Evolutionary conservation across 2,797 vertebrate genomes (phyloP), one percentile per base, ranked within the genome.

Genomic region (Neomorphus geoffroyi): DNA sequence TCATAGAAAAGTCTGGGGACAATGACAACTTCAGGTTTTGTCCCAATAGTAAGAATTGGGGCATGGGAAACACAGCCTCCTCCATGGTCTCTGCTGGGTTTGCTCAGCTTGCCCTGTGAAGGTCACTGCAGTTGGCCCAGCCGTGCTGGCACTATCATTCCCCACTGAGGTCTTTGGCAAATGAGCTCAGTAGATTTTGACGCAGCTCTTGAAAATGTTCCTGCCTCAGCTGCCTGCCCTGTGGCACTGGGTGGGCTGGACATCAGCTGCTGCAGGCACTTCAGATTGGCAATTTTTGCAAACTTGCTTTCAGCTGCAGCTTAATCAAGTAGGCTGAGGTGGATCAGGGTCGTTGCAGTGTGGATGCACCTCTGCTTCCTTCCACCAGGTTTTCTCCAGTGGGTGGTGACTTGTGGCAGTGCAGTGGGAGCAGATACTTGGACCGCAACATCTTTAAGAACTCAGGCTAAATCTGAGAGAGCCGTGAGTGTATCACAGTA

Each of bases 41-140:
- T 48, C 18, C 46, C 18, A 51, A 4, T n/a, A 13, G 23, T 5
- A 28, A 45, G 28, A 46, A 18, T 10, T 1, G 1, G 28, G 30
- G 18, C 51, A 14, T 22, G 11, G 13, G 45, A 46, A 71, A 30
- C 30, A 57, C 19, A 37, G 33, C 26, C 39, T 66, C 56, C 23
- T 64, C n/a, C 30, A n/a, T 56, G 56, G 56, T 73, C 30, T 54
- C 39, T 79, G 30, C n/a, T 33, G 39, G 41, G 8, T 56, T 41
- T 2, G 2, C 27, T 27, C 56, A 58, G 6, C 3, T 1, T 18
- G 21, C 28, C 0, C 0, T 28, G 32, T 18, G 28, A 69, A 17
- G 11, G 32, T 37, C 37, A 71, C 17, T 32, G 27, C 23, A 50
- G 45, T 13, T 8, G 11, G 33, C 46, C 33, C 37, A 30, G 19